These are phyloP conservation scores for Alexandromys fortis DNA, from an alignment of 2,113 vertebrate genomes.

Conservation along the genomic window DNA sequence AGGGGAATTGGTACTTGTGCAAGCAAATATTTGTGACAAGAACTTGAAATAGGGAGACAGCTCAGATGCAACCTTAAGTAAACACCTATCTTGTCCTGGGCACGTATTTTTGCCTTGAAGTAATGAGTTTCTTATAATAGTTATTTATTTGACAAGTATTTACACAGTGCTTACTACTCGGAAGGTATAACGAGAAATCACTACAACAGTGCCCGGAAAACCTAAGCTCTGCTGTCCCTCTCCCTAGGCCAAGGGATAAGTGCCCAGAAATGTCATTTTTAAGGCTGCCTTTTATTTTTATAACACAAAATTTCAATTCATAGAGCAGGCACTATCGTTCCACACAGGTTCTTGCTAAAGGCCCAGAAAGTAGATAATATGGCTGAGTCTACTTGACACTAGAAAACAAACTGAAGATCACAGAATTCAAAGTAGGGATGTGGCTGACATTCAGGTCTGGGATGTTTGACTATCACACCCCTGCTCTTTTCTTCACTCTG, in stretches of 20 bases:
- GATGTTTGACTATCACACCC: neutral
- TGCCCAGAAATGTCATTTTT: neutral
- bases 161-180: neutral
- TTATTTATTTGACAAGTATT: neutral
- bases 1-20: neutral
- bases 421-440: neutral
- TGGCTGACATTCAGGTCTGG: neutral
- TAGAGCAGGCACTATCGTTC: neutral
- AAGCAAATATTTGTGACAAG: neutral
- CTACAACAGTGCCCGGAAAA: neutral
- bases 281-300: constrained; percentile 8
- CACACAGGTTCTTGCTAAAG: neutral
- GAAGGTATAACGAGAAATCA: neutral
- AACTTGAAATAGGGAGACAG: neutral
- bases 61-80: neutral
- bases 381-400: neutral
- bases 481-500: neutral
- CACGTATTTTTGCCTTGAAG: neutral
- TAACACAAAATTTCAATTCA: neutral
- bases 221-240: neutral
- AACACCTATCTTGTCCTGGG: neutral
- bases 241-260: neutral
- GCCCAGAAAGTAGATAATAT: neutral
- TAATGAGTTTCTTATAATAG: neutral
- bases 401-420: constrained; percentile 16